These are phyloP conservation scores for Eleutherodactylus coqui DNA, from an alignment of 2,797 vertebrate genomes.

Conservation along the genomic window DNA sequence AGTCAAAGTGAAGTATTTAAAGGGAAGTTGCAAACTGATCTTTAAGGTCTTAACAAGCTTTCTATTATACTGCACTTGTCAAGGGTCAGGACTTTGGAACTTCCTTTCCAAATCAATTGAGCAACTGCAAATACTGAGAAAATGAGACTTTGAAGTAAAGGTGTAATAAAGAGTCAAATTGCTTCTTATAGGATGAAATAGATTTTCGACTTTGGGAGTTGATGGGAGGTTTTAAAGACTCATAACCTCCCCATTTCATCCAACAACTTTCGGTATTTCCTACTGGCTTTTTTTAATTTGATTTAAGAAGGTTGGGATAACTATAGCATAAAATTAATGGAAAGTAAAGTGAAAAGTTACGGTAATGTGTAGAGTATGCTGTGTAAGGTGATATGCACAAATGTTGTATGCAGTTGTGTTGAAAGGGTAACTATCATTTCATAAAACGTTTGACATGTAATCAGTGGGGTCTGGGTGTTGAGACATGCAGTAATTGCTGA, in stretches of 20 bases:
- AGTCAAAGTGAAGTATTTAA: constrained; percentile 19
- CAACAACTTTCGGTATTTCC: not conserved
- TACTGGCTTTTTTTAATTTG: not conserved
- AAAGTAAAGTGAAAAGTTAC: no score
- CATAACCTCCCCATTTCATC: not conserved
- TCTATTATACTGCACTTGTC: constrained; percentile 15
- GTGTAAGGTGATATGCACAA: no score
- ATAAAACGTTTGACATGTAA: no score
- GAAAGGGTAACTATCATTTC: no score
- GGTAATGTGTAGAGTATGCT: no score
- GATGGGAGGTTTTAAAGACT: not conserved
- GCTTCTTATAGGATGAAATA: not conserved
- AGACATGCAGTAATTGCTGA: no score
- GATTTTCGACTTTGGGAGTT: not conserved
- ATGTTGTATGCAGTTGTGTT: no score
- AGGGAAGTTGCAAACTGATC: constrained; percentile 5
- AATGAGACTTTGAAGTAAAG: not conserved
- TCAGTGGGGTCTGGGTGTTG: no score
- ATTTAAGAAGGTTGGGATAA: not conserved
- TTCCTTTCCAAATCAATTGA: constrained; percentile 11
- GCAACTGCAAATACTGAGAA: not conserved
- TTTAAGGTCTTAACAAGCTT: constrained; percentile 27
- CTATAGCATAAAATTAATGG: not conserved
- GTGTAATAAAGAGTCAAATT: constrained; percentile 28
- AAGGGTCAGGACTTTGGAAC: not conserved